These are phyloP conservation scores for Engystomops pustulosus DNA, from an alignment of 2,113 vertebrate species.

Conservation along the genomic window DNA sequence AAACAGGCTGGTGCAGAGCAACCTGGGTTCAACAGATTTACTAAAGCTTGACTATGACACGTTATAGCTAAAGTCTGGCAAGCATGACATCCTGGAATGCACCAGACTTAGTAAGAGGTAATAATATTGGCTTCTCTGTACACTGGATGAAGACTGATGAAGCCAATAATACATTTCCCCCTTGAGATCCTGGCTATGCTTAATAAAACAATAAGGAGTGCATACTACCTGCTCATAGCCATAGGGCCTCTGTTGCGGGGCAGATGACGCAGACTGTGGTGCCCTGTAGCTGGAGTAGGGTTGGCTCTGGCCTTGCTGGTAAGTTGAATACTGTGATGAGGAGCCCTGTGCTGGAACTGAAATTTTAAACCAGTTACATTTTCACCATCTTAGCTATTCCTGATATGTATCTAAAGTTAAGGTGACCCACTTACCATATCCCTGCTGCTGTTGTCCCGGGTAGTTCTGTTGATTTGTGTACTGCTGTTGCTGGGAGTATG, in stretches of 20 bases:
- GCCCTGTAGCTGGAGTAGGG: conserved; percentile 89
- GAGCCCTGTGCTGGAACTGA: conserved; percentile 85
- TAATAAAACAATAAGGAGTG: no score
- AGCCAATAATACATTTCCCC: no score
- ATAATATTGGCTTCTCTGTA: no score
- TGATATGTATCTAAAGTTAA: not conserved
- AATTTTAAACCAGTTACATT: not conserved
- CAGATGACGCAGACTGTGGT: conserved; percentile 82
- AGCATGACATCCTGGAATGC: not conserved
- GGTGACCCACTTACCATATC: conserved; percentile 76
- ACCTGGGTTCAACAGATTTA: no score
- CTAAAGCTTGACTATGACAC: no score
- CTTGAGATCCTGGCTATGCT: no score
- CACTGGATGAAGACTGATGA: no score
- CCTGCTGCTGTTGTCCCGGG: conserved; percentile 86
- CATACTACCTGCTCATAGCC: conserved; percentile 89
- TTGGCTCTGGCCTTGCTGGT: conserved; percentile 91
- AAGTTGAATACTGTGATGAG: conserved; percentile 90
- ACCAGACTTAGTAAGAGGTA: no score
- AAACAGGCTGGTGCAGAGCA: no score
- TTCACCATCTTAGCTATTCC: not conserved
- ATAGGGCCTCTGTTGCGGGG: conserved; percentile 89
- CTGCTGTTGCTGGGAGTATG: conserved; percentile 88
- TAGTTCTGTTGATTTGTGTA: conserved; percentile 92
- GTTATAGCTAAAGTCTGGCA: no score